A percentile compares a stretch with the other conserved stretches of the same genome.
Conservation (phyloP, 1,140 invertebrate species). For the Lepidurus apus region DNA sequence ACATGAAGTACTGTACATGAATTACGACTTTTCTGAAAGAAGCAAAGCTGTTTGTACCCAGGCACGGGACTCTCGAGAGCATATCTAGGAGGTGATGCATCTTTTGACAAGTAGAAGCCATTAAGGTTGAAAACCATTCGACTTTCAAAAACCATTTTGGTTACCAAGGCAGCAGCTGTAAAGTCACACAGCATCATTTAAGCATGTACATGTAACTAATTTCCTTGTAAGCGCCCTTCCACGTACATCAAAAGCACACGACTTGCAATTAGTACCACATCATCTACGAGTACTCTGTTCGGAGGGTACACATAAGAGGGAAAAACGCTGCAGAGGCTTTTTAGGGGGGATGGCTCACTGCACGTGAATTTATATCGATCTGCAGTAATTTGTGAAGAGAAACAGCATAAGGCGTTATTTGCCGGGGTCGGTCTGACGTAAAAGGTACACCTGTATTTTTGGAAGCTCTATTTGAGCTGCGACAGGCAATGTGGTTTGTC, state of each 20-base stretch:
- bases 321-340: neutral
- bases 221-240: neutral
- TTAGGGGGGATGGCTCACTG: neutral
- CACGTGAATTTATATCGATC: neutral
- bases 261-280: conserved; percentile 34
- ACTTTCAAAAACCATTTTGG: conserved; percentile 34
- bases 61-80: neutral
- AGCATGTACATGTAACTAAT: too few relatives aligned
- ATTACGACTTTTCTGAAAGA: neutral
- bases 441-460: too few relatives aligned
- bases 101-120: conserved; percentile 10
- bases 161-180: neutral
- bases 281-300: too few relatives aligned
- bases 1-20: neutral
- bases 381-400: neutral
- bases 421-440: neutral
- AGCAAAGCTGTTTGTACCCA: too few relatives aligned
- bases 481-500: too few relatives aligned
- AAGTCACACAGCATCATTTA: neutral
- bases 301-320: too few relatives aligned
- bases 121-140: conserved; percentile 15
- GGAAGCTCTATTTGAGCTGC: too few relatives aligned
- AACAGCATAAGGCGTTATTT: neutral
- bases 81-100: neutral
- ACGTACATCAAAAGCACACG: conserved; percentile 35